Conservation (phyloP, 2,888 invertebrate genomes). For the Brenthis hecate region DNA sequence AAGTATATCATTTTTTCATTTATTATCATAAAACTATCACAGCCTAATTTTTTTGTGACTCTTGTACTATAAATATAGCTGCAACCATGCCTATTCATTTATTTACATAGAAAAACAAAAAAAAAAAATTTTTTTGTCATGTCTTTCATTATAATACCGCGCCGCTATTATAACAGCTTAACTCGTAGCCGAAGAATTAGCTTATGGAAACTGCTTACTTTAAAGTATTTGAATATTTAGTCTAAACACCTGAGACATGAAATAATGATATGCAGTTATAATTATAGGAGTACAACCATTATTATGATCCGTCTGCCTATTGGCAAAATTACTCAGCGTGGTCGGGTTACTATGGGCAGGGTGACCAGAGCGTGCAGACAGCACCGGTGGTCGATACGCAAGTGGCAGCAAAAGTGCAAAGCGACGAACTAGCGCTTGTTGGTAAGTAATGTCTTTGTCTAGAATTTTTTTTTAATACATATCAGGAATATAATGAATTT, state of each 20-base stretch:
- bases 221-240: neutral
- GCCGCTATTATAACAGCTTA: neutral
- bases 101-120: too few relatives aligned
- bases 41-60: neutral
- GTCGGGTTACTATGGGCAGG: conserved; percentile 89
- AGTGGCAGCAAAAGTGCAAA: conserved; percentile 63
- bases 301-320: conserved; percentile 92
- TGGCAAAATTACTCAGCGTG: conserved; percentile 94
- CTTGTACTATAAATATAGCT: conserved; percentile 12
- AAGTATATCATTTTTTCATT: too few relatives aligned
- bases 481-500: too few relatives aligned
- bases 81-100: neutral
- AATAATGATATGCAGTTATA: conserved; percentile 53
- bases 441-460: conserved; percentile 69
- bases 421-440: conserved; percentile 88
- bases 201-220: neutral
- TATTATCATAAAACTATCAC: neutral
- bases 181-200: neutral
- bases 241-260: neutral
- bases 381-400: conserved; percentile 58
- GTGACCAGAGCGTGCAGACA: conserved; percentile 75
- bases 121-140: too few relatives aligned
- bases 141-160: too few relatives aligned
- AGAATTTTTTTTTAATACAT: too few relatives aligned
- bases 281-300: conserved; percentile 86